A percentile compares a stretch with the other conserved stretches of the same genome.
Evolutionary conservation across 2,888 invertebrate species (phyloP).

Genomic region (Heliconius ismenius): DNA sequence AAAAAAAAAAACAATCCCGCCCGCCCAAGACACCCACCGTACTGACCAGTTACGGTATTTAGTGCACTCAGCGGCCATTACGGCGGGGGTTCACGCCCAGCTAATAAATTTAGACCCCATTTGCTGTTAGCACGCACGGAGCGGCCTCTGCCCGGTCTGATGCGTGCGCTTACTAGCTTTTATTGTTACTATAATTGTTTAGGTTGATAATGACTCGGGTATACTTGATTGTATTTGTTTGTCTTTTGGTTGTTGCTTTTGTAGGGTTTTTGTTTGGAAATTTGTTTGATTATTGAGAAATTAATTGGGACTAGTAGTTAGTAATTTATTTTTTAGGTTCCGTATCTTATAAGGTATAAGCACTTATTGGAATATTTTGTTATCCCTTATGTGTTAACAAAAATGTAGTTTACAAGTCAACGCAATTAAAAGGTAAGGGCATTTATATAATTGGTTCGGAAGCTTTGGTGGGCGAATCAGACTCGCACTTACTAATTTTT

Average conservation of each 20-base stretch:
- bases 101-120: conserved; percentile 70
- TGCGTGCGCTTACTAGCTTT: conserved; percentile 33
- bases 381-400: no score
- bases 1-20: background rate
- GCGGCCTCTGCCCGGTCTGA: conserved; percentile 24
- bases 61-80: conserved; percentile 51
- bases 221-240: background rate
- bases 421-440: no score
- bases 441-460: no score
- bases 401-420: no score
- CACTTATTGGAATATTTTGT: no score
- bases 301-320: no score
- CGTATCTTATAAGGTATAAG: no score
- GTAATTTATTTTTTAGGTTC: no score
- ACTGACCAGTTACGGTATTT: conserved; percentile 39
- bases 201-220: conserved; percentile 29
- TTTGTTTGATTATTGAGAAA: no score
- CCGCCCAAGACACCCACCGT: conserved; percentile 16
- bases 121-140: conserved; percentile 49
- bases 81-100: conserved; percentile 63
- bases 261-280: no score
- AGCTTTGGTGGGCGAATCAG: no score
- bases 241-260: background rate
- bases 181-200: conserved; percentile 36
- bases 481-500: no score